Conservation (phyloP, 2,797 vertebrate species). For the Gobio occitaniae region DNA sequence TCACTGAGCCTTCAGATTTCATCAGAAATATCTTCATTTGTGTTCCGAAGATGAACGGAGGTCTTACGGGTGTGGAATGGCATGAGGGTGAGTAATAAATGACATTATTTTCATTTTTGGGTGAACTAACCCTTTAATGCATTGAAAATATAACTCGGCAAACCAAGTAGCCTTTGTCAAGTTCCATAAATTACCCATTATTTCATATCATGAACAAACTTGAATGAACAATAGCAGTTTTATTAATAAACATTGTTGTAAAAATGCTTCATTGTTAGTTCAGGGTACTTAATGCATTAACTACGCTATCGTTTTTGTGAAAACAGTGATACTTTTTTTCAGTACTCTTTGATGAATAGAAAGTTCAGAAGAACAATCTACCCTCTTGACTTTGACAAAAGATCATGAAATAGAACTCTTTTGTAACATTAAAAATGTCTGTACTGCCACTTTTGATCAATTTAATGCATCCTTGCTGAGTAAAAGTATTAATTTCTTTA, state of each 20-base stretch:
- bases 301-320: background rate
- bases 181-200: background rate
- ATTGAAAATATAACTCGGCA: too few species aligned
- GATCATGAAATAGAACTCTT: background rate
- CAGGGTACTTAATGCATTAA: background rate
- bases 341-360: background rate
- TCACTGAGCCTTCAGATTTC: too few species aligned
- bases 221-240: background rate
- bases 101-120: too few species aligned
- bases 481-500: background rate
- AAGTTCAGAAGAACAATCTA: background rate
- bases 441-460: background rate
- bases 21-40: too few species aligned
- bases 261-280: background rate
- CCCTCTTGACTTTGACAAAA: background rate
- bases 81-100: too few species aligned
- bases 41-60: too few species aligned
- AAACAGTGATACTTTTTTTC: background rate
- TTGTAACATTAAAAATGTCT: background rate
- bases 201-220: constrained; percentile 7
- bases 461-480: background rate
- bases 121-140: too few species aligned
- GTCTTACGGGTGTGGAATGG: too few species aligned
- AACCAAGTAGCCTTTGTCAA: too few species aligned
- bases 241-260: background rate